Conservation (phyloP, 64 coral and sea anemone genomes). For the Trachythela sp. region DNA sequence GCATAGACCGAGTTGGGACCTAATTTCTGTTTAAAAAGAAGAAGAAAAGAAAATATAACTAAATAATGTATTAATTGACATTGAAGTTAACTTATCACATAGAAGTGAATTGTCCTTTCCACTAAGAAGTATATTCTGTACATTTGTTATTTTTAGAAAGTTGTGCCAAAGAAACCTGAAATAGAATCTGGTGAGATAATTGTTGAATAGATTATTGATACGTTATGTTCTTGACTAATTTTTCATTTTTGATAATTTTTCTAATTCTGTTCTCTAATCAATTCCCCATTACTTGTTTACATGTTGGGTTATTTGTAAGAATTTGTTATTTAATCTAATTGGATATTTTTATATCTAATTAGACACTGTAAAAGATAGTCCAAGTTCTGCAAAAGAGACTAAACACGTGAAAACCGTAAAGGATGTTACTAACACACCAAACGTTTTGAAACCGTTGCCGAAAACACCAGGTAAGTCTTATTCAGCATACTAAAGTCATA, state of each 20-base stretch:
- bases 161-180: not conserved
- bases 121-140: too few species aligned
- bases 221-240: too few species aligned
- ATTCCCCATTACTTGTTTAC: too few species aligned
- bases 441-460: not conserved
- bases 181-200: not conserved
- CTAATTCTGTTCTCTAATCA: not conserved
- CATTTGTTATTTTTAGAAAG: not conserved
- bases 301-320: too few species aligned
- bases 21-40: too few species aligned
- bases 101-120: too few species aligned
- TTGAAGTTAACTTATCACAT: too few species aligned
- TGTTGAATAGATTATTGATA: not conserved
- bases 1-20: too few species aligned
- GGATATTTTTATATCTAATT: not conserved
- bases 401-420: not conserved
- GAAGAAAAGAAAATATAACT: too few species aligned
- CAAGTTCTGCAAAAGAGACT: not conserved
- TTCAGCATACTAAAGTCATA: not conserved
- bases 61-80: too few species aligned
- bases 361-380: not conserved
- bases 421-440: not conserved
- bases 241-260: not conserved
- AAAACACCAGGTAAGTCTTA: not conserved
- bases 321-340: not conserved